Conservation (phyloP, 1,140 invertebrate genomes). For the Monomorium pharaonis region DNA sequence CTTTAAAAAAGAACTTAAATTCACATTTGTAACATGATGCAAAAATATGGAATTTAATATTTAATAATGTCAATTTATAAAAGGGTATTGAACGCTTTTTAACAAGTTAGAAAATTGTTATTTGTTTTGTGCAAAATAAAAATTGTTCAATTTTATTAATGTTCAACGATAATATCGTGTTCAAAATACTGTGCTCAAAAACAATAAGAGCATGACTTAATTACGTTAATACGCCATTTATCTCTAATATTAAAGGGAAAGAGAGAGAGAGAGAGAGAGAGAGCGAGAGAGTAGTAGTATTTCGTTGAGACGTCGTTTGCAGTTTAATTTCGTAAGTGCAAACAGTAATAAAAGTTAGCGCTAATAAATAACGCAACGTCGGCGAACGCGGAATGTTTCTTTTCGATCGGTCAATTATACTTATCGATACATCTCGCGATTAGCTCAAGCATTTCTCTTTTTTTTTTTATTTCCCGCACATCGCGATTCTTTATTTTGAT, state of each 20-base stretch:
- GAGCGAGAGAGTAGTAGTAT: background rate
- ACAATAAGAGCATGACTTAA: background rate
- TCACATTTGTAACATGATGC: background rate
- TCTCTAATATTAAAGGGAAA: background rate
- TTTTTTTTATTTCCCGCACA: background rate
- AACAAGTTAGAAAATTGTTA: background rate
- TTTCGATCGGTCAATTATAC: conserved; percentile 22
- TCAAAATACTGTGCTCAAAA: background rate
- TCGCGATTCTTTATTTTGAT: background rate
- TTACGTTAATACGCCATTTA: background rate
- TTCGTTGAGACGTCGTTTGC: background rate
- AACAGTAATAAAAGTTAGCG: conserved; percentile 18
- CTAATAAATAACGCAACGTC: conserved; percentile 12
- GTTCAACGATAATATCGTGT: background rate
- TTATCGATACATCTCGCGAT: conserved; percentile 19
- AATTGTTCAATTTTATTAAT: background rate
- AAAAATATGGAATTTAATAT: background rate
- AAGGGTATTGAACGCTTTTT: background rate
- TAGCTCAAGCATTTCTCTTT: background rate
- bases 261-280: background rate
- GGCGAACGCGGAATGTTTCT: background rate
- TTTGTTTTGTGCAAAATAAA: background rate
- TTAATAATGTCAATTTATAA: background rate
- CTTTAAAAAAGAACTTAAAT: background rate
- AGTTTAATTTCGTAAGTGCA: conserved; percentile 47